Conservation (phyloP, 53 echinoderm and acorn worm genomes). For the Mesocentrotus franciscanus region DNA sequence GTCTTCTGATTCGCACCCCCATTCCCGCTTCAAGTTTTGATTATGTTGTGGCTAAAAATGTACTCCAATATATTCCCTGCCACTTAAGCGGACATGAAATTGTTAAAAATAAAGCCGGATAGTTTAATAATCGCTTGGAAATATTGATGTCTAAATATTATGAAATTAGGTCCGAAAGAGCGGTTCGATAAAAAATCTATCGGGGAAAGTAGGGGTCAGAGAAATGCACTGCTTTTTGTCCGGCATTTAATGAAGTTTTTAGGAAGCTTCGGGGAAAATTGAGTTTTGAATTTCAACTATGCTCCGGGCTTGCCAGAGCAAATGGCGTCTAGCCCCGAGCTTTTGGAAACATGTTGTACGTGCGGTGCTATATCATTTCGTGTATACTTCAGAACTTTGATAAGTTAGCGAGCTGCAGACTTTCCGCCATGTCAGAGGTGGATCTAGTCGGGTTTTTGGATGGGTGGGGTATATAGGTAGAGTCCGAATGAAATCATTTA, state of each 20-base stretch:
- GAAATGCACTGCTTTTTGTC: neutral
- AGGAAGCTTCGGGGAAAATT: neutral
- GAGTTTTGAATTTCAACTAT: constrained; percentile 1
- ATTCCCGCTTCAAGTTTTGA: neutral
- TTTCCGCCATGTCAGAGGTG: neutral
- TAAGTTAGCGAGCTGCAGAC: neutral
- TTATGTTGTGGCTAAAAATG: neutral
- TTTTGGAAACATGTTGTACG: neutral
- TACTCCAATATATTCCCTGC: neutral
- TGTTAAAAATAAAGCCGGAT: neutral
- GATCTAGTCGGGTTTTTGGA: neutral
- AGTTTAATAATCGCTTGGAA: neutral
- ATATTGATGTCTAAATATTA: constrained; percentile 17
- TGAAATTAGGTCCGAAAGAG: constrained; percentile 34
- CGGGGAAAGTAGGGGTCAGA: constrained; percentile 9
- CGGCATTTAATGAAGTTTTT: neutral
- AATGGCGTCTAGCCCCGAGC: constrained; percentile 3
- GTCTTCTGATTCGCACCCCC: neutral
- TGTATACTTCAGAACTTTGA: neutral
- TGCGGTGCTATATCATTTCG: neutral
- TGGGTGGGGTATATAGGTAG: neutral
- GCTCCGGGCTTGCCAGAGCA: neutral
- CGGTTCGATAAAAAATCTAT: constrained; percentile 1
- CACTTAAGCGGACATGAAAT: neutral
- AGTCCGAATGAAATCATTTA: neutral